Evolutionary conservation across 1,140 invertebrate species (phyloP).

Genomic region (Anastatus disparis): DNA sequence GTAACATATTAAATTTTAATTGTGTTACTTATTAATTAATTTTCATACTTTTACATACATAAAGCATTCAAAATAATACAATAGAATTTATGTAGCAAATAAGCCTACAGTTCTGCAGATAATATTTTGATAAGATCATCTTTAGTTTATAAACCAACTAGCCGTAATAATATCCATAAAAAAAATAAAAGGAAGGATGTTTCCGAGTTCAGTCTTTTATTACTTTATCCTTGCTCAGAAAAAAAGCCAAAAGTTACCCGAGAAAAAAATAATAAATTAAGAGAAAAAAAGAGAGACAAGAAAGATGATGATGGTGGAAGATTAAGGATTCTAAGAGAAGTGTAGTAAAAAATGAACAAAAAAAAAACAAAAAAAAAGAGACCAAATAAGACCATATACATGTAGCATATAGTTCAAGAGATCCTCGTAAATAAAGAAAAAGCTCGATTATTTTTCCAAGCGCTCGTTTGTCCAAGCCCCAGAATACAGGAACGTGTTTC

Average conservation of each 20-base stretch:
- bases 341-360: neutral
- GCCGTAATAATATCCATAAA: constrained; percentile 2
- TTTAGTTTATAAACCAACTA: constrained; percentile 2
- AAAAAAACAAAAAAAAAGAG: neutral
- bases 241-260: constrained; percentile 16
- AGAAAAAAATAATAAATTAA: constrained; percentile 31
- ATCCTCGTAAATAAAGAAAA: constrained; percentile 55
- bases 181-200: constrained; percentile 4
- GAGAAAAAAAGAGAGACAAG: constrained; percentile 19
- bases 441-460: constrained; percentile 52
- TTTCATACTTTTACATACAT: too few relatives aligned
- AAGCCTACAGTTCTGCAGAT: neutral
- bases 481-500: constrained; percentile 43
- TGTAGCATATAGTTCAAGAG: too few relatives aligned
- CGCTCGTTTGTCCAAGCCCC: constrained; percentile 43
- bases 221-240: too few relatives aligned
- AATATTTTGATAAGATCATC: constrained; percentile 19
- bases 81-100: constrained; percentile 7
- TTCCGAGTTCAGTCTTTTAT: constrained; percentile 4
- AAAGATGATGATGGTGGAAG: constrained; percentile 46
- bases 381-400: constrained; percentile 20
- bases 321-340: constrained; percentile 46
- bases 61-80: too few relatives aligned
- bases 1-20: too few relatives aligned
- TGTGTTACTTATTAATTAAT: too few relatives aligned